These are phyloP conservation scores for Xylocopa sonorina DNA, from an alignment of 1,140 invertebrate species.

Conservation along the genomic window DNA sequence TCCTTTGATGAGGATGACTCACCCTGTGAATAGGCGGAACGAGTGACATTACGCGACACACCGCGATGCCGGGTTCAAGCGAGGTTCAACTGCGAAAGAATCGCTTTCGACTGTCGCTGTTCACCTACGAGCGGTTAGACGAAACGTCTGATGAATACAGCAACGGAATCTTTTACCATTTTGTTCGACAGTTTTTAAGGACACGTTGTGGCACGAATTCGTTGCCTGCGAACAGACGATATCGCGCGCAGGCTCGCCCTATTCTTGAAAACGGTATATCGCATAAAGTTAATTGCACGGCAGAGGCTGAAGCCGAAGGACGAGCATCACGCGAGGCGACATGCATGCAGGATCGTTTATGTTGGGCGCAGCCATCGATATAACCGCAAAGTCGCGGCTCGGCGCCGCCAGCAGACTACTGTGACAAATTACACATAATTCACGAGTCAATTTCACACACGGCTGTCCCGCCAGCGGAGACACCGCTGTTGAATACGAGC, in stretches of 20 bases:
- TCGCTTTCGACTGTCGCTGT: not conserved
- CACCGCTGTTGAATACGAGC: slow-evolving; percentile 55
- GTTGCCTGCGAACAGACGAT: not conserved
- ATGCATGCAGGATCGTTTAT: slow-evolving; percentile 44
- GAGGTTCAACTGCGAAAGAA: not conserved
- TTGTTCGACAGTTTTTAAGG: no score
- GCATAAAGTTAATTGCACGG: slow-evolving; percentile 26
- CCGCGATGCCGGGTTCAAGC: not conserved
- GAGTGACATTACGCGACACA: not conserved
- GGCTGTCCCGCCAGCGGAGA: slow-evolving; percentile 62
- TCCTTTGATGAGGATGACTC: not conserved
- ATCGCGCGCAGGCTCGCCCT: not conserved
- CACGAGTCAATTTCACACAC: slow-evolving; percentile 74
- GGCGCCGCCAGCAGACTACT: slow-evolving; percentile 60
- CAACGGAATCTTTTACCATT: no score
- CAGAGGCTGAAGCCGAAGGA: slow-evolving; percentile 10
- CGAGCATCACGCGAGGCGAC: slow-evolving; percentile 28
- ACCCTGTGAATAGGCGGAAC: slow-evolving; percentile 23
- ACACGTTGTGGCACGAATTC: not conserved
- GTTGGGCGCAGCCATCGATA: slow-evolving; percentile 55
- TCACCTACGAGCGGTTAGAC: not conserved
- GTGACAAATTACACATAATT: slow-evolving; percentile 76
- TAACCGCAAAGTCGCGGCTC: slow-evolving; percentile 66
- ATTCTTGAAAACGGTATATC: slow-evolving; percentile 6
- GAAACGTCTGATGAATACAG: not conserved